A percentile compares a stretch with the other conserved stretches of the same genome.
Evolutionary conservation across 2,113 vertebrate species (phyloP).

Genomic region (Megaceryle maxima): DNA sequence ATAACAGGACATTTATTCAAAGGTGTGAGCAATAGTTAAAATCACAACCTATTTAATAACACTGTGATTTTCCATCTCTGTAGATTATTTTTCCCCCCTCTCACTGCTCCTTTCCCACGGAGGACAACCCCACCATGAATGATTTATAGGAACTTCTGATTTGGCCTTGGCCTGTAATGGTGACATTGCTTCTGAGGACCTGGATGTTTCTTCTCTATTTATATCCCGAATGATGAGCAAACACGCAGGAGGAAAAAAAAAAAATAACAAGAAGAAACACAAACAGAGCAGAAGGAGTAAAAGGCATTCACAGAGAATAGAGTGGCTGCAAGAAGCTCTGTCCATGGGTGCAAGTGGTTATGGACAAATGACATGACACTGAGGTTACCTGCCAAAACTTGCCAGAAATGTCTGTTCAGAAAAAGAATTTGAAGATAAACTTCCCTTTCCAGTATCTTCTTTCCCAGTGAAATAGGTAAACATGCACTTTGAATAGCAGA

Average conservation of each 20-base stretch:
- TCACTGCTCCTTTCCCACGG: not conserved
- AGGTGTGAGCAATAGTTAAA: not conserved
- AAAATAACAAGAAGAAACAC: not conserved
- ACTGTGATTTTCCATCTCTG: not conserved
- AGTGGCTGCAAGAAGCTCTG: not conserved
- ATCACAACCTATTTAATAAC: not conserved
- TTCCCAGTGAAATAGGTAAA: not conserved
- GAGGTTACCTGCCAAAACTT: not conserved
- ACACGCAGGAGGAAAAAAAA: not conserved
- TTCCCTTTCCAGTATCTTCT: not conserved
- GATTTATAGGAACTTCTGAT: not conserved
- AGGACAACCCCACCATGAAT: not conserved
- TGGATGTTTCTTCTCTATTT: slow-evolving; percentile 23
- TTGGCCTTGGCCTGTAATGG: not conserved
- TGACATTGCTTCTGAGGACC: not conserved
- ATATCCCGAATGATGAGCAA: slow-evolving; percentile 15
- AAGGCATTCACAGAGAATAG: not conserved
- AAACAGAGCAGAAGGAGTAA: not conserved
- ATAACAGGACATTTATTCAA: not conserved
- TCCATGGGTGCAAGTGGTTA: not conserved
- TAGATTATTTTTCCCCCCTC: not conserved
- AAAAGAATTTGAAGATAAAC: not conserved
- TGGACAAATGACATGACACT: not conserved
- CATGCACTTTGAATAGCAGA: not conserved
- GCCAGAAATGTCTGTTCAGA: not conserved